phyloP scores from a whole-genome alignment of 37 sponge, comb jelly and placozoan genomes.

The Haliclona indistincta region DNA sequence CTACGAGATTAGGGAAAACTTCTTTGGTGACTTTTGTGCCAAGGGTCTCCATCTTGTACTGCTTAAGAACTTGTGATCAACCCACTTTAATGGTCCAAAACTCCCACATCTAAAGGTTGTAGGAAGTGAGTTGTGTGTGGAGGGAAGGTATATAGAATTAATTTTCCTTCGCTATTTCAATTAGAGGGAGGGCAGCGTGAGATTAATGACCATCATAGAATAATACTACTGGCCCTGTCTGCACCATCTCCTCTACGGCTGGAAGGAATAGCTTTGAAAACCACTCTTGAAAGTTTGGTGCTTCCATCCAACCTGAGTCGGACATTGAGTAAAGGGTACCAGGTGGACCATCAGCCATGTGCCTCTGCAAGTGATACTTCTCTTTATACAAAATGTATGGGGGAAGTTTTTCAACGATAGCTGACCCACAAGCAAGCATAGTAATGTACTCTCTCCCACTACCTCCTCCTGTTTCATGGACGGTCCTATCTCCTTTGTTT shows the following conservation, averaged over 20 bases:
- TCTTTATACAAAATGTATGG: slow-evolving; percentile 70
- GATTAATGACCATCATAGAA: slow-evolving; percentile 73
- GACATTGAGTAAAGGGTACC: slow-evolving; percentile 33
- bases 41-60: neutral
- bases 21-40: neutral
- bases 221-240: slow-evolving; percentile 35
- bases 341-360: slow-evolving; percentile 50
- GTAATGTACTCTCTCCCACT: slow-evolving; percentile 57
- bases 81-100: neutral
- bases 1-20: no score
- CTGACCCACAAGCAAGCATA: slow-evolving; percentile 34
- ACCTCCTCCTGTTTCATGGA: slow-evolving; percentile 56
- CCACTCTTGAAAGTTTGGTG: slow-evolving; percentile 42
- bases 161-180: slow-evolving; percentile 40
- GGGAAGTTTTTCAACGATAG: slow-evolving; percentile 38
- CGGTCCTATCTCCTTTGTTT: slow-evolving; percentile 33
- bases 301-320: slow-evolving; percentile 69
- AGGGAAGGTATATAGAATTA: no score
- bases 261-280: slow-evolving; percentile 49
- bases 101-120: neutral
- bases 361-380: slow-evolving; percentile 31
- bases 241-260: slow-evolving; percentile 11
- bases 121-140: neutral
- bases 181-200: slow-evolving; percentile 23
- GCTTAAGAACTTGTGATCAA: neutral